Base-by-base conservation (phyloP, 1,140 invertebrate genomes). In the Helicoverpa armigera region DNA sequence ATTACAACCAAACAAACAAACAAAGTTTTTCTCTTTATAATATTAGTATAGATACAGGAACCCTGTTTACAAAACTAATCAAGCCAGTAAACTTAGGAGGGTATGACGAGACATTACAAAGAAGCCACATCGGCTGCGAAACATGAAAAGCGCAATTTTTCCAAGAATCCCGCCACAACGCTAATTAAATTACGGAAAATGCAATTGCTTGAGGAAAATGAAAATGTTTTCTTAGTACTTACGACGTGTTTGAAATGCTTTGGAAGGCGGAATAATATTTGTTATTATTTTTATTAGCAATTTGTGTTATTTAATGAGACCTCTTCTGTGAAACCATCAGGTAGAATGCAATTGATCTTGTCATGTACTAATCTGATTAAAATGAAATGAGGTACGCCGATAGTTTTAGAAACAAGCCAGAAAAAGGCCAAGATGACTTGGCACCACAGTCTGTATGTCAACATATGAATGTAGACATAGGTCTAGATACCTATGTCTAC, bases 181-280 rank as follows among this genome's bases (percentile, higher is more conserved):
- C 70, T 73, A 73, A 73, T 73, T 73, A 73, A 73, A 58, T 73
- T 73, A 58, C 70, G 54, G 29, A 73, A 73, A 58, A 73, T 73
- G 70, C 70, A 73, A 72, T 72, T 72, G 16, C n/a, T 50, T 43
- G 23, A 5, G 29, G n/a, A 58, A 73, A n/a, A 56, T 51, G 29
- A 43, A 73, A 73, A 56, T 58, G 53, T 73, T 73, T 58, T 53
- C 31, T 23, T 61, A 43, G 69, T 18, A 72, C 23, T 29, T n/a
- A 54, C 50, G 35, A 10, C 7, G 29, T 16, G 35, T 43, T 63
- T 16, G 16, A 58, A 58, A 69, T 16, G 43, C 43, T 50, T 69
- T 69, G 7, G 18, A 13, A 16, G 50, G n/a, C n/a, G 50, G 43
- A 69, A 48, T 48, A 60, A 23, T 23, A 60, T 60, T 60, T 60